Base-by-base conservation (phyloP, 1,140 invertebrate genomes). In the Maconellicoccus hirsutus region DNA sequence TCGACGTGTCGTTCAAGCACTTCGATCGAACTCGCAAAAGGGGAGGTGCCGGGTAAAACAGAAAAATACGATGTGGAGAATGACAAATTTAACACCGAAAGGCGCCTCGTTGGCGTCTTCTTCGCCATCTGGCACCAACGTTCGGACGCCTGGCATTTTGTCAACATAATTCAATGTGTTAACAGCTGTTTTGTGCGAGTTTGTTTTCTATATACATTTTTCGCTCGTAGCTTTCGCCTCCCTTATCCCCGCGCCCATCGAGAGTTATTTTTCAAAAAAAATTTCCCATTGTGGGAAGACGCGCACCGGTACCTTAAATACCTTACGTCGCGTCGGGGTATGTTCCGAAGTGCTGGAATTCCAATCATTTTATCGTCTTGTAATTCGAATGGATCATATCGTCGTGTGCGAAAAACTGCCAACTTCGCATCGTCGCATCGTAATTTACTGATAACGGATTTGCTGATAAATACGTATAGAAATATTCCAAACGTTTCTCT, bases 141-240 rank as follows among this genome's bases (percentile, higher is more conserved):
- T 66, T 22, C 61, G 61, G 61, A 66, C 61, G 61, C 61, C 61
- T 66, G 61, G 61, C 61, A 66, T 66, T 66, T 66, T 66, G 61
- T 66, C 61, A 66, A 66, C 61, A 66, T 66, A 66, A 66, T 66
- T 66, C 61, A 66, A 66, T 66, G 61, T 66, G 61, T 66, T 66
- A 66, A 66, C 61, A 66, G 61, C 61, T 66, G 61, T 66, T 66
- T 26, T 66, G 22, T 66, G 61, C 61, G 22, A 66, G 61, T 66
- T 66, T 25, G 61, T 66, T 66, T 66, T 59, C 21, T 33, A 3
- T 33, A 33, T 16, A 59, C 16, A 7, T 59, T 59, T 59, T 59
- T 16, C 52, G 6, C 3, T 16, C n/a, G n/a, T n/a, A n/a, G 16
- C 21, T 4, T 59, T 66, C 16, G 14, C 19, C 61, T 66, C 61